A percentile compares a stretch with the other conserved stretches of the same genome.
phyloP scores from a whole-genome alignment of 2,797 vertebrate species.

The Cossypha niveicapilla region DNA sequence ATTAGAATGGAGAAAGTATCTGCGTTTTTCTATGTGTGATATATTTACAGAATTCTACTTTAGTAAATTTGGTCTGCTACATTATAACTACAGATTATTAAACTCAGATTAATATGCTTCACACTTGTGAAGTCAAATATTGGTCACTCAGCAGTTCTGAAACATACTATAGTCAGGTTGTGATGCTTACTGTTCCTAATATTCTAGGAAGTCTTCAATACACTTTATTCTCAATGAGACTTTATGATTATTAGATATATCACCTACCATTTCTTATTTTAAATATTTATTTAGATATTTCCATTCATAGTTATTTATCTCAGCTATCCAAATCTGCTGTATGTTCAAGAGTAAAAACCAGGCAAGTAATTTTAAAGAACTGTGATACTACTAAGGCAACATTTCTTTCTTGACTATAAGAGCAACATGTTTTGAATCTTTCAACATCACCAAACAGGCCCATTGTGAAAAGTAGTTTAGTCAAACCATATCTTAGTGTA shows the following conservation, averaged over 20 bases:
- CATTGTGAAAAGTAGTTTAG: background rate
- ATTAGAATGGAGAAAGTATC: background rate
- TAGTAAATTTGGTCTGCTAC: background rate
- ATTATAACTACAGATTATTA: background rate
- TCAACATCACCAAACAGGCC: background rate
- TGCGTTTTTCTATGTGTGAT: background rate
- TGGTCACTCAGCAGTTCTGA: background rate
- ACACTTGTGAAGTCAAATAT: background rate
- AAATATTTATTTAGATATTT: background rate
- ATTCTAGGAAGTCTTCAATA: background rate
- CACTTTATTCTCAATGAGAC: background rate
- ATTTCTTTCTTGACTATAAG: background rate
- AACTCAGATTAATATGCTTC: background rate
- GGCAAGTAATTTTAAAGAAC: background rate
- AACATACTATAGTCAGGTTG: background rate
- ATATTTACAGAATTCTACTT: background rate
- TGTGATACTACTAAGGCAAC: background rate
- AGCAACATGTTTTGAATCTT: background rate
- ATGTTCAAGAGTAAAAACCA: background rate
- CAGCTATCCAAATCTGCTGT: background rate
- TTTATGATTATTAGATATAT: background rate
- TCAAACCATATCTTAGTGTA: conserved; percentile 15
- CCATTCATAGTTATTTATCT: background rate
- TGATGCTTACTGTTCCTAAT: background rate
- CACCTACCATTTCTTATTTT: background rate